Base-by-base conservation (phyloP, 2,113 vertebrate species). In the Oreochromis spilurus region DNA sequence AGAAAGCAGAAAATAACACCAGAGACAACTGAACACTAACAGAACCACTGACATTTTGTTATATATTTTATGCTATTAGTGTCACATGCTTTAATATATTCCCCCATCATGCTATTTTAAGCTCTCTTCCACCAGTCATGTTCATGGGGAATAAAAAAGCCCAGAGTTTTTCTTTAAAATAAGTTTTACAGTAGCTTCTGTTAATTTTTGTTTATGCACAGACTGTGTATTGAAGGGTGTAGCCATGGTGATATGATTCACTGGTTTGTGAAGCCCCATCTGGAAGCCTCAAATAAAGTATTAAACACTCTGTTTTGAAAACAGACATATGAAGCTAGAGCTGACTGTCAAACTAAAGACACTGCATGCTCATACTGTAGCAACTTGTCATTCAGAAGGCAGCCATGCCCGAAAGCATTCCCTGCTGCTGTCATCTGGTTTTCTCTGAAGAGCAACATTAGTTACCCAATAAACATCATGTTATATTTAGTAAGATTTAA, bases 221-320 rank as follows among this genome's bases (percentile, higher is more conserved):
- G 70, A 50, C 24, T 75, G 24, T 48, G 16, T 50, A 50, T 75
- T 12, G 43, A 50, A 75, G 24, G 24, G 16, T 17, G 9, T 31
- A 31, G 14, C 43, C 24, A 75, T 24, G 7, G 43, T 75, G 6
- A 75, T 17, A 50, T 31, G 70, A 75, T 48, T 75, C 43, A 75
- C 70, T 75, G 70, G 70, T 48, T 75, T 48, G 24, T 75, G 70
- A 29, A 75, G 43, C 24, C 24, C 40, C 70, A 75, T 75, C 70
- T 48, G 70, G 70, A 75, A 75, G 43, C 70, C 2, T 17, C 17
- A 75, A 48, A 72, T 43, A 1, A 75, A 48, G 40, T 29, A 75
- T 19, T 48, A 48, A 75, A 26, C 0, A 5, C 9, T 75, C 9
- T 48, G 16, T 0, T 75, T 75, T 75, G 14, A 75, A 75, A 75